Base-by-base conservation (phyloP, 2,888 invertebrate genomes). In the Hirudinaria manillensis region DNA sequence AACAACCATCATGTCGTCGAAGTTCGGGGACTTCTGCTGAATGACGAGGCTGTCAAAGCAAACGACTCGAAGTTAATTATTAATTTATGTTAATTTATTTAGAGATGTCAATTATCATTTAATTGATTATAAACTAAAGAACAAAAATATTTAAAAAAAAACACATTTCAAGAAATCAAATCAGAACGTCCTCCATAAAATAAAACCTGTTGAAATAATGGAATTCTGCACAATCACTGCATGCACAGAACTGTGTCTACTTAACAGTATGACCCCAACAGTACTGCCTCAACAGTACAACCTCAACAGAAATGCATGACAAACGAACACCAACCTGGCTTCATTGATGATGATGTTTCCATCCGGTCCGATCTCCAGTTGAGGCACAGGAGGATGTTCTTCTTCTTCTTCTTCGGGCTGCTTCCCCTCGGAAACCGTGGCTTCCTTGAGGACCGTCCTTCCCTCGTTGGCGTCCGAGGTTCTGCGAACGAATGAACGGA, bases 311-410 rank as follows among this genome's bases (percentile, higher is more conserved):
- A 16, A 6, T 45, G 45, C 10, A 45, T 45, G 13, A 45, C 10
- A n/a, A 7, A n/a, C 24, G 61, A 61, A 36, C 6, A 68, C 75
- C 19, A n/a, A 84, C 83, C 85, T 85, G 76, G 81, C 81, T 77
- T 84, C 84, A 78, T 85, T 83, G n/a, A 85, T 79, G 24, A 85
- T 80, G 65, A 85, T 82, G 51, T 80, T 81, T 16, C 85, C 85
- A 78, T 85, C 83, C 3, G 83, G 82, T 34, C 83, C 84, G 34
- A 85, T 82, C 75, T 81, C 83, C 13, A 85, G 81, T 77, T 84
- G 84, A 4, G 85, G 85, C 13, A 83, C 84, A 21, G 82, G 80
- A 45, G 82, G 72, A 1, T 80, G 78, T 24, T 78, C 79, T 56
- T 79, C 80, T 24, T 65, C 27, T 24, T 68, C 68, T 34, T 68